Conservation (phyloP, 2,113 vertebrate genomes). For the Chrysochloris asiatica region DNA sequence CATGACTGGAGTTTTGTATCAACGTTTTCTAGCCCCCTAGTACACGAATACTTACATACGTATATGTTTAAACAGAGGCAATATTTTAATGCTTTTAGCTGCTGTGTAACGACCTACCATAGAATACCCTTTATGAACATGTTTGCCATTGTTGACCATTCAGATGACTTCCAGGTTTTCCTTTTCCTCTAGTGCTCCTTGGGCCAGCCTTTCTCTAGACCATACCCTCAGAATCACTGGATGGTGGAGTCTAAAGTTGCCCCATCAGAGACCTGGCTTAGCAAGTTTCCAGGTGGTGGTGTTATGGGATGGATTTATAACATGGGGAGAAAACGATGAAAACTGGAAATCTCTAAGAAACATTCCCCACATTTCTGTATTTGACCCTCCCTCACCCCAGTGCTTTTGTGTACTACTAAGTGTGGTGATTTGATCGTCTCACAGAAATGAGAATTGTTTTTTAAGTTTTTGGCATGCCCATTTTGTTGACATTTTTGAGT, state of each 20-base stretch:
- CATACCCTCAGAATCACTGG: not conserved
- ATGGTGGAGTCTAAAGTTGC: not conserved
- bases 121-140: not conserved
- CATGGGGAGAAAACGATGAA: not conserved
- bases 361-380: not conserved
- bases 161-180: not conserved
- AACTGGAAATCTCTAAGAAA: not conserved
- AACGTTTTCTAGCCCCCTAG: too few species aligned
- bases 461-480: too few species aligned
- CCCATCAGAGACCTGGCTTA: not conserved
- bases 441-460: slow-evolving; percentile 30
- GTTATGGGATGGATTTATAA: not conserved
- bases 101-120: not conserved
- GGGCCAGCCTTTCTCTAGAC: not conserved
- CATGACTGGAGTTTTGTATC: too few species aligned
- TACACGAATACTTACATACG: too few species aligned
- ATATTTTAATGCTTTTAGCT: too few species aligned
- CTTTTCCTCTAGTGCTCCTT: not conserved
- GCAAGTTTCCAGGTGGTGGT: not conserved
- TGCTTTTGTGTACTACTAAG: not conserved
- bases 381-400: not conserved
- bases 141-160: not conserved
- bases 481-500: too few species aligned
- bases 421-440: not conserved
- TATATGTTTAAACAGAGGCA: not conserved